phyloP scores from a whole-genome alignment of 2,797 vertebrate genomes.

The Trachurus trachurus region DNA sequence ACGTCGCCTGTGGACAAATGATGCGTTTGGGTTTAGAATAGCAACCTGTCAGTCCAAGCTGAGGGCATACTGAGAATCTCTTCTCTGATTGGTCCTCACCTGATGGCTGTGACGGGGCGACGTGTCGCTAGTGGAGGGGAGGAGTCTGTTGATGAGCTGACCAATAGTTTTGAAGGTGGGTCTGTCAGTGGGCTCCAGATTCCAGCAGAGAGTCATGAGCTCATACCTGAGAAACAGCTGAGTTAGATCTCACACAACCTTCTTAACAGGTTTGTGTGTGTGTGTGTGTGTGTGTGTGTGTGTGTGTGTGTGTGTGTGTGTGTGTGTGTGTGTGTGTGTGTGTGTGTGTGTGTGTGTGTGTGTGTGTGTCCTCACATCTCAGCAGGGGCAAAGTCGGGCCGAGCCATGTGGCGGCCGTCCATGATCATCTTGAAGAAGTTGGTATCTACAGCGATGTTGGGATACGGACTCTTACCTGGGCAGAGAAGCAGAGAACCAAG shows the following conservation, averaged over 20 bases:
- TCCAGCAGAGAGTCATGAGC: constrained; percentile 95
- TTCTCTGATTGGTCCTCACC: constrained; percentile 71
- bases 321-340: no score
- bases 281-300: no score
- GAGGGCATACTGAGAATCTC: neutral
- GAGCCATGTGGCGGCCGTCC: constrained; percentile 94
- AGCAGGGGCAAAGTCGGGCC: constrained; percentile 90
- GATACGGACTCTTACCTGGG: constrained; percentile 94
- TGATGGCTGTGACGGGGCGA: constrained; percentile 60
- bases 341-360: no score
- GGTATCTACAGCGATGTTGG: constrained; percentile 92
- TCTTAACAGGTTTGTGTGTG: neutral
- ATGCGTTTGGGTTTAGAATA: neutral
- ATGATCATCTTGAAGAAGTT: constrained; percentile 97
- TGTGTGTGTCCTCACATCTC: constrained; percentile 88
- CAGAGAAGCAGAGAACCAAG: constrained; percentile 1
- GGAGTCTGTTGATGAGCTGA: constrained; percentile 87
- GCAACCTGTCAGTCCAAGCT: neutral
- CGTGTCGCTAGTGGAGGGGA: constrained; percentile 62
- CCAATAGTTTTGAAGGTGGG: constrained; percentile 91
- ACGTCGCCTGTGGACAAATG: constrained; percentile 17
- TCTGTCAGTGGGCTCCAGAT: constrained; percentile 89
- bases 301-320: no score
- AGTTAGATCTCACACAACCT: neutral
- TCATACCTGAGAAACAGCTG: constrained; percentile 85